Conservation (phyloP, 2,888 invertebrate species). For the Macaria notata region DNA sequence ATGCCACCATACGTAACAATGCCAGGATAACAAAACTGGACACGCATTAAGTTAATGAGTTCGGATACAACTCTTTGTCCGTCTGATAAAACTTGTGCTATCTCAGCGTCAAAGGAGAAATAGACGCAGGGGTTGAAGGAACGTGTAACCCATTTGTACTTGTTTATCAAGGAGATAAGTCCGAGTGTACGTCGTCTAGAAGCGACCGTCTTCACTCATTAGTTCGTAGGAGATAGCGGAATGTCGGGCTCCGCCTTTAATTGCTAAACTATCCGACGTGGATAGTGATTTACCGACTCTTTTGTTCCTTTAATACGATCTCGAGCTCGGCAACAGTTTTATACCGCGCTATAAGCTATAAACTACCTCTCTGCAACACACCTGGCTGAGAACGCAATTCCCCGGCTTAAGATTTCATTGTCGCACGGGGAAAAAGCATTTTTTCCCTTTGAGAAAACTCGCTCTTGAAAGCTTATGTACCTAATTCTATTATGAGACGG, state of each 20-base stretch:
- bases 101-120: slow-evolving; percentile 66
- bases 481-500: slow-evolving; percentile 46
- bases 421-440: slow-evolving; percentile 29
- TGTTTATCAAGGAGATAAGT: slow-evolving; percentile 76
- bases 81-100: slow-evolving; percentile 63
- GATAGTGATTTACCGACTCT: slow-evolving; percentile 56
- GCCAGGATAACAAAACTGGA: slow-evolving; percentile 34
- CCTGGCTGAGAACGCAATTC: slow-evolving; percentile 24
- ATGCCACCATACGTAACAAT: slow-evolving; percentile 10
- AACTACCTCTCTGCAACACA: slow-evolving; percentile 18
- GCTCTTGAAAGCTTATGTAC: slow-evolving; percentile 42
- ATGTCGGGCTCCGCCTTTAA: slow-evolving; percentile 64
- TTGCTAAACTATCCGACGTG: slow-evolving; percentile 63
- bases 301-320: slow-evolving; percentile 39
- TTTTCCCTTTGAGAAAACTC: slow-evolving; percentile 38
- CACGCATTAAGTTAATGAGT: slow-evolving; percentile 60
- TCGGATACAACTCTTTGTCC: slow-evolving; percentile 54
- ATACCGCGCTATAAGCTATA: slow-evolving; percentile 8
- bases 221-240: slow-evolving; percentile 64
- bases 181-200: slow-evolving; percentile 57
- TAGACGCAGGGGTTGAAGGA: slow-evolving; percentile 63
- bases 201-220: slow-evolving; percentile 66
- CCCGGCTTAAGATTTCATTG: slow-evolving; percentile 25
- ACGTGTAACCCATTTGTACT: slow-evolving; percentile 75
- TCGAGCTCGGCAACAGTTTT: slow-evolving; percentile 27